Percentiles rank a stretch among this genome's conserved stretches.
These are phyloP conservation scores for Rhopilema esculentum DNA, from an alignment of 30 jellyfish, hydroid and myxozoan genomes.

Conservation along the genomic window DNA sequence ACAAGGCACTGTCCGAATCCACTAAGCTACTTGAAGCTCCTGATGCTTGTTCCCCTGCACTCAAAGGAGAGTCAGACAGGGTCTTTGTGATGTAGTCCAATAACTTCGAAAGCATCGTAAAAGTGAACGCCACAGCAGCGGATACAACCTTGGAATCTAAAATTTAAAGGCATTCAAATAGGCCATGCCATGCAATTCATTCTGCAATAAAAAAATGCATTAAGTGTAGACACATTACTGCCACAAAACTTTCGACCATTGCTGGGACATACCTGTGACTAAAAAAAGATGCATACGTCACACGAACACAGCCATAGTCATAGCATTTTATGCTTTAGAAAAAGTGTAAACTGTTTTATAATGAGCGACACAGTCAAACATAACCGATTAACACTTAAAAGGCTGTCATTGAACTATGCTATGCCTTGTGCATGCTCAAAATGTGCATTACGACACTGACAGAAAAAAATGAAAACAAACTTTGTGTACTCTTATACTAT, in stretches of 20 bases:
- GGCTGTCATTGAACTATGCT: too few species aligned
- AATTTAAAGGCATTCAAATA: neutral
- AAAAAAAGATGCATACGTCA: neutral
- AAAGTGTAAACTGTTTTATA: too few species aligned
- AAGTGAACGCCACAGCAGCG: constrained; percentile 86
- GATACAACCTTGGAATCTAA: constrained; percentile 81
- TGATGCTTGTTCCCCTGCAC: neutral
- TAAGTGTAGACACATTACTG: neutral
- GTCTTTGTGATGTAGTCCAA: constrained; percentile 68
- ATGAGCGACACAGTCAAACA: too few species aligned
- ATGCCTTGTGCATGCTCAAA: too few species aligned
- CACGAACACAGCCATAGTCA: too few species aligned
- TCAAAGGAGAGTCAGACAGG: constrained; percentile 44
- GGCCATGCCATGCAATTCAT: neutral
- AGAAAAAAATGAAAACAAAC: too few species aligned
- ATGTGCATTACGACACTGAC: too few species aligned
- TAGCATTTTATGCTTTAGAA: too few species aligned
- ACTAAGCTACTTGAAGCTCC: neutral
- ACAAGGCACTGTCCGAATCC: neutral
- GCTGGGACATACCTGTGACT: neutral
- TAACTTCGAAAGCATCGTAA: constrained; percentile 81
- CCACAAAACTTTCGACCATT: neutral
- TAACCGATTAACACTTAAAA: too few species aligned
- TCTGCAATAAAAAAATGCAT: neutral
- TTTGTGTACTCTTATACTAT: too few species aligned